phyloP scores from a whole-genome alignment of 2,113 vertebrate genomes.

The Syngnathus typhle region DNA sequence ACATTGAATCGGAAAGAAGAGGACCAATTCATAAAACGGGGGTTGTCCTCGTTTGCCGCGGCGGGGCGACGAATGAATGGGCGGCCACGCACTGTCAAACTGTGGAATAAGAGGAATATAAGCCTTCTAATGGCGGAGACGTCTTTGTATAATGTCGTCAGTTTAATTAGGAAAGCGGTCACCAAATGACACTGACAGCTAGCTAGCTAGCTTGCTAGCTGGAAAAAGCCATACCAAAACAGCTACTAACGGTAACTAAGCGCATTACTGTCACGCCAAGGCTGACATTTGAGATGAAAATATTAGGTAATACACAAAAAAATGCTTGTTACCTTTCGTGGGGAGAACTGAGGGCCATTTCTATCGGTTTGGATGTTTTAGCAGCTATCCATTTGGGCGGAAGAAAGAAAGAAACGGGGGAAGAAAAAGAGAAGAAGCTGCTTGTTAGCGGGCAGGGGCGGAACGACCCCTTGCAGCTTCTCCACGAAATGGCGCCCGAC shows the following conservation, averaged over 20 bases:
- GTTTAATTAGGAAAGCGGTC: not conserved
- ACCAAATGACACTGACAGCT: not conserved
- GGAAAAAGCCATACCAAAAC: not conserved
- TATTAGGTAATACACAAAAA: not conserved
- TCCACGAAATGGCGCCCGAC: constrained; percentile 66
- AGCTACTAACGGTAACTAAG: constrained; percentile 8
- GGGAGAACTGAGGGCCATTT: constrained; percentile 63
- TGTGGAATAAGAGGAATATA: too few relatives aligned
- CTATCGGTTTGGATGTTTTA: constrained; percentile 57
- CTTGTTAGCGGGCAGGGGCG: constrained; percentile 4
- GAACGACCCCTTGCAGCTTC: constrained; percentile 5
- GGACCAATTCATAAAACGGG: not conserved
- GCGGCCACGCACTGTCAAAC: not conserved
- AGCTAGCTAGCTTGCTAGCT: too few relatives aligned
- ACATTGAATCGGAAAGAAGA: not conserved
- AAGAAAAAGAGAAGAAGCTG: not conserved
- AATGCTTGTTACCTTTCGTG: constrained; percentile 69
- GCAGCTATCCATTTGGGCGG: constrained; percentile 20
- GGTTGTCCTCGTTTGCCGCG: not conserved
- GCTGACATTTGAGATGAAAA: not conserved
- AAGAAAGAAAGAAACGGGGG: not conserved
- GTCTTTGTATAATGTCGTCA: not conserved
- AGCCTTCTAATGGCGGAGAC: not conserved
- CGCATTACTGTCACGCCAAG: not conserved
- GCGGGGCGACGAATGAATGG: not conserved